Evolutionary conservation across 2,888 invertebrate species (phyloP), one percentile per base, ranked within the genome.

Genomic region (Odontothrips loti): DNA sequence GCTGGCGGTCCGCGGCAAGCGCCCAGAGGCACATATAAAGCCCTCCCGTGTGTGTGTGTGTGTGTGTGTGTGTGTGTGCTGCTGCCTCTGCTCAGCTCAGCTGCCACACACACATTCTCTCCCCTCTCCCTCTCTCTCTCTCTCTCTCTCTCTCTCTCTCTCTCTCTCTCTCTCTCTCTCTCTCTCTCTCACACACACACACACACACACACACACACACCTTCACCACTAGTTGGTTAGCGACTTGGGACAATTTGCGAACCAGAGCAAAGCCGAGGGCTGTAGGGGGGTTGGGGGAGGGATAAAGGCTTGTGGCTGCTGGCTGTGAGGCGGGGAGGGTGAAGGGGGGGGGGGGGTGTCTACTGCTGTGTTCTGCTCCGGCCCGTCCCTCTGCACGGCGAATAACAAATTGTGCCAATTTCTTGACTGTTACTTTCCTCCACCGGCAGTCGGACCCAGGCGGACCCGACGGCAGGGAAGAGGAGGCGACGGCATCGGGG

Each of bases 191-290:
- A 68, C 68, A 68, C 68, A 68, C 63, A 63, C 63, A 63, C 63
- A 23, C 68, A 4, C 68, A 68, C 68, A 68, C 68, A 23, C 68
- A 68, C 68, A 75, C 68, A 75, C 68, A 75, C 68, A 23, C 27
- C 23, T 11, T 12, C 68, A 10, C 58, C 68, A 75, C 68, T 75
- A 75, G 68, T 75, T 75, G 68, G 68, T 75, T 75, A 75, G 68
- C 68, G 68, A 75, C 68, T 75, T 75, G 68, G 68, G 68, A 75
- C 68, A 75, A 75, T 75, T 75, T 75, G 68, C 68, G 68, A 75
- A 75, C 68, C 68, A 75, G 68, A 75, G 68, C 68, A 75, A 75
- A 75, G 68, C 68, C 27, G 68, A 75, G 68, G 68, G 68, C 68
- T 75, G 68, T 27, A 27, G 15, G 58, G 58, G 58, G 58, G 51